phyloP scores from a whole-genome alignment of 2,888 invertebrate genomes.

The Encarsia formosa region DNA sequence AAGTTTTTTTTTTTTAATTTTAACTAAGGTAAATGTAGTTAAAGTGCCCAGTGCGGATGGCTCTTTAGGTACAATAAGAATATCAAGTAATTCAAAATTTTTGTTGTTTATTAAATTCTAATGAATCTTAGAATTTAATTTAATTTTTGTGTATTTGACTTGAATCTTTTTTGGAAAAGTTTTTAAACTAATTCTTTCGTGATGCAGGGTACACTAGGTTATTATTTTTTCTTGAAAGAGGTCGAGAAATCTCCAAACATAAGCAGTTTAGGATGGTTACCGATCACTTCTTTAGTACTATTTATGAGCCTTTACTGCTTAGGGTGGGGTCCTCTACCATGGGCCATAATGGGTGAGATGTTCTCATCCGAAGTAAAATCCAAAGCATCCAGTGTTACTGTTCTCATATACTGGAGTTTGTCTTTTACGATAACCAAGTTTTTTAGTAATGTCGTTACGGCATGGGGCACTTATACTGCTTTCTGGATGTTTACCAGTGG shows the following conservation, averaged over 20 bases:
- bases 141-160: too few species aligned
- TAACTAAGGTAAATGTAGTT: too few species aligned
- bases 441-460: constrained; percentile 58
- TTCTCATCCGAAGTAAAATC: constrained; percentile 76
- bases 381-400: constrained; percentile 70
- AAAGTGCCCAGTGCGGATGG: too few species aligned
- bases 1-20: too few species aligned
- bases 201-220: constrained; percentile 58
- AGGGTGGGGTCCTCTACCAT: constrained; percentile 72
- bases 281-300: constrained; percentile 65
- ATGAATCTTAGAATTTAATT: too few species aligned
- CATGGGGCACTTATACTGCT: constrained; percentile 63
- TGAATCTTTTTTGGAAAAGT: too few species aligned
- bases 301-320: constrained; percentile 74
- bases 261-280: constrained; percentile 62
- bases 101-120: too few species aligned
- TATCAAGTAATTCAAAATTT: too few species aligned
- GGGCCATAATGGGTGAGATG: constrained; percentile 80
- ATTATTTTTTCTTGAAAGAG: constrained; percentile 63
- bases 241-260: constrained; percentile 50
- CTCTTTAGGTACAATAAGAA: too few species aligned
- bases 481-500: constrained; percentile 71
- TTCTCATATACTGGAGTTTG: constrained; percentile 72
- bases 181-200: too few species aligned
- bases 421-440: constrained; percentile 73